Base-by-base conservation (phyloP, 1,140 invertebrate genomes). In the Bombyx mandarina region DNA sequence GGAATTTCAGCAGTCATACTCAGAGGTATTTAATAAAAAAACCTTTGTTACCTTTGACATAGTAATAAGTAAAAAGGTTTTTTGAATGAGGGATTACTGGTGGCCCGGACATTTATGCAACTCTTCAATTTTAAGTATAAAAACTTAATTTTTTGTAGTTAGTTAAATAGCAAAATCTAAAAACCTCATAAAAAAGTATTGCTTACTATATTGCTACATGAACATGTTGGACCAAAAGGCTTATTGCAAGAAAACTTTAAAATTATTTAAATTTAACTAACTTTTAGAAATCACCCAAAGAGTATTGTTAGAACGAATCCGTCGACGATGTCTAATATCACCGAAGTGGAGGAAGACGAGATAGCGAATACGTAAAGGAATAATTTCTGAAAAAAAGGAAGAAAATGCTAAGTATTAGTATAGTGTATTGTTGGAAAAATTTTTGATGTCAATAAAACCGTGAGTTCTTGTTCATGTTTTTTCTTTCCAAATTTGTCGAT, bases 311-410 rank as follows among this genome's bases (percentile, higher is more conserved):
- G 45, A 45, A 61, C 67, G 12, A 67, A 66, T 56, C 61, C 65
- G 22, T 75, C 77, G 43, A 59, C 65, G 6, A 81, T 85, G 79
- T 85, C 82, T 5, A 77, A 82, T 54, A 85, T 85, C 48, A 53
- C 58, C n/a, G 82, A 85, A 73, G 65, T 76, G 3, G 82, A 85
- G 43, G 82, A 85, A 70, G 73, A 76, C 9, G 67, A 70, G 26
- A 35, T 35, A 35, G 26, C 4, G 26, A 35, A 35, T 35, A 35
- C 4, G 2, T 35, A 35, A 35, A 35, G 26, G 26, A 35, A 35
- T 35, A 35, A 35, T 52, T 9, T 47, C 49, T 51, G 8, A 7
- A 42, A 52, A 18, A 22, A 49, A 49, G n/a, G 48, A 49, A 49
- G n/a, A 18, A n/a, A 18, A 18, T 18, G 12, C 12, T 18, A 18